Percentiles rank a stretch among this genome's conserved stretches.
These are phyloP conservation scores for Strigamia maritima DNA, from an alignment of 2,888 invertebrate genomes.

Conservation along the genomic window DNA sequence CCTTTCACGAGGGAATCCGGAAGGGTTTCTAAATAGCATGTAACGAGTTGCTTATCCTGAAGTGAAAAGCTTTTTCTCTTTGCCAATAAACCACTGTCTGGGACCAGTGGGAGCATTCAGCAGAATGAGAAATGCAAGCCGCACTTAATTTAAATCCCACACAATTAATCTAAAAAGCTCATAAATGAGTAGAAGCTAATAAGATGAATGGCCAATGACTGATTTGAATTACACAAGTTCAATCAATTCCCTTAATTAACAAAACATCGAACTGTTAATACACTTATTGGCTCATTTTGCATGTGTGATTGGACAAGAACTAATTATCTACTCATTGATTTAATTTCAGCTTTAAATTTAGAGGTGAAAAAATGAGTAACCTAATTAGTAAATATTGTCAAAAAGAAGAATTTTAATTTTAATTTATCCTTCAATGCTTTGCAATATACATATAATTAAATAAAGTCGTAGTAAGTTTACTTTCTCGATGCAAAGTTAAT, in stretches of 20 bases:
- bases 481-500: no score
- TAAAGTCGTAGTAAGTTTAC: no score
- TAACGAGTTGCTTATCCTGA: slow-evolving; percentile 34
- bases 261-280: slow-evolving; percentile 20
- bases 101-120: slow-evolving; percentile 30
- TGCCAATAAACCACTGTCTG: slow-evolving; percentile 34
- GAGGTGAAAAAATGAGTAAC: background rate
- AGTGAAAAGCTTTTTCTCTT: slow-evolving; percentile 32
- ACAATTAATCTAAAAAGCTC: slow-evolving; percentile 34
- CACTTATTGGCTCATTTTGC: background rate
- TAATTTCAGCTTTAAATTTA: background rate
- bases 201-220: slow-evolving; percentile 13
- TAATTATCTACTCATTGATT: background rate
- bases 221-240: slow-evolving; percentile 27
- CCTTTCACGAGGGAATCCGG: slow-evolving; percentile 34
- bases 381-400: no score
- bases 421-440: no score
- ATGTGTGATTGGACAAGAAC: background rate
- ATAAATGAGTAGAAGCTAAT: slow-evolving; percentile 25
- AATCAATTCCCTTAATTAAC: slow-evolving; percentile 13
- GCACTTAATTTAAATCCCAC: slow-evolving; percentile 32
- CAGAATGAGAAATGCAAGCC: slow-evolving; percentile 32
- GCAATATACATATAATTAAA: no score
- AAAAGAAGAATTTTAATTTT: no score
- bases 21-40: slow-evolving; percentile 34